Base-by-base conservation (phyloP, 2,113 vertebrate genomes). In the Ceuthmochares aereus region DNA sequence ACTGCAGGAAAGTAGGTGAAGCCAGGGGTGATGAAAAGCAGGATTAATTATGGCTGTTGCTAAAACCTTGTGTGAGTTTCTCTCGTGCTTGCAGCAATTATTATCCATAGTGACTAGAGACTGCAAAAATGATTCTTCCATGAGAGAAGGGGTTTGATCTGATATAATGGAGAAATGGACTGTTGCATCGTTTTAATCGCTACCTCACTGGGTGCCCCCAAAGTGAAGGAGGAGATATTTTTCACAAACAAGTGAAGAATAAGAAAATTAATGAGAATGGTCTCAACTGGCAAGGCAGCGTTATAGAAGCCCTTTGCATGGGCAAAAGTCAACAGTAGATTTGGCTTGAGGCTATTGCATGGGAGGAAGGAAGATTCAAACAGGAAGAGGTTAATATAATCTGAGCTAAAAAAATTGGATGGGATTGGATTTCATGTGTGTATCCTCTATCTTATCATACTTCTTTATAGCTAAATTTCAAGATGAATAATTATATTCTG, bases 391-490 rank as follows among this genome's bases (percentile, higher is more conserved):
- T 76, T 73, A 42, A 52, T 60, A 74, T 11, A 45, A 67, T 74
- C 60, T 66, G 34, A 87, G 93, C 59, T 70, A 60, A 43, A 83
- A 90, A 62, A 75, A 1, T 9, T 69, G 69, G 22, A 64, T 75
- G n/a, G 27, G 63, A 63, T 83, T 4, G 1, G 34, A 63, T 81
- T 92, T 95, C 52, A 40, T 77, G 43, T 16, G 29, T 83, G 29
- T 92, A 34, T 23, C 58, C 45, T 79, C 63, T 43, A 27, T 72
- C 43, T 92, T 68, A 90, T 43, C 20, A 40, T 23, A 9, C 16
- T 70, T 70, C 55, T 91, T 80, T 87, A 68, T 8, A 63, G 73
- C 17, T 88, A 79, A 66, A 74, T 91, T 96, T 90, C 40, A 83
- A 75, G 29, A 12, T 43, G 51, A 90, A 60, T 74, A 54, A 55